Evolutionary conservation across 2,888 invertebrate genomes (phyloP).

Genomic region (Hofmannophila pseudospretella): DNA sequence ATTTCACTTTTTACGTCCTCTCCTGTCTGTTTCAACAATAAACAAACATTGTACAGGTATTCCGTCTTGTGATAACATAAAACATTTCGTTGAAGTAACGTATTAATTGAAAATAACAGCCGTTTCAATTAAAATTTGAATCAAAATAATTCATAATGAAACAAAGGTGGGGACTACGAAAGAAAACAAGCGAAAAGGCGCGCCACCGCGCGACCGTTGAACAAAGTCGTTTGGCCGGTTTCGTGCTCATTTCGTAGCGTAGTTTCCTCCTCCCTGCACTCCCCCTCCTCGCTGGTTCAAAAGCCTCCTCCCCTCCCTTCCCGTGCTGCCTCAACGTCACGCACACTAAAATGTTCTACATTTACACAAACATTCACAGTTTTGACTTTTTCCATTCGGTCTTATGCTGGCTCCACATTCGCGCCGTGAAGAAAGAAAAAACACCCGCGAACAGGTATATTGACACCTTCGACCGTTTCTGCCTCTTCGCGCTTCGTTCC

Average conservation of each 20-base stretch:
- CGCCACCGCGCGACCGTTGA: constrained; percentile 69
- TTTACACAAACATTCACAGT: constrained; percentile 4
- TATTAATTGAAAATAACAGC: constrained; percentile 21
- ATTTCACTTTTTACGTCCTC: constrained; percentile 60
- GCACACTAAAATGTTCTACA: constrained; percentile 12
- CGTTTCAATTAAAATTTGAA: constrained; percentile 23
- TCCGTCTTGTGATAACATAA: constrained; percentile 22
- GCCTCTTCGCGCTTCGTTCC: no score
- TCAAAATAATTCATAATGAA: constrained; percentile 50
- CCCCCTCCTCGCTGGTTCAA: constrained; percentile 41
- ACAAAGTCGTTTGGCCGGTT: constrained; percentile 74
- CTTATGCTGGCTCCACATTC: no score
- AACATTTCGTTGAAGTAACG: constrained; percentile 18
- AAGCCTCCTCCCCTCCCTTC: constrained; percentile 54
- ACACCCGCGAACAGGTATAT: no score
- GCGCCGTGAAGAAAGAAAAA: no score
- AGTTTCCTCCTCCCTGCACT: constrained; percentile 44
- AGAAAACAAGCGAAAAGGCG: constrained; percentile 63
- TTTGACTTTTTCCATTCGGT: no score
- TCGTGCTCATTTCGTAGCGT: constrained; percentile 42
- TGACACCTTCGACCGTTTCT: no score
- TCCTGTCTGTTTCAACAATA: constrained; percentile 46
- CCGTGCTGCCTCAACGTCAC: constrained; percentile 16
- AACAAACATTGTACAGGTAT: constrained; percentile 47
- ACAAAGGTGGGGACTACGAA: constrained; percentile 66